phyloP scores from a whole-genome alignment of 2,113 vertebrate genomes.

The Myodes glareolus region DNA sequence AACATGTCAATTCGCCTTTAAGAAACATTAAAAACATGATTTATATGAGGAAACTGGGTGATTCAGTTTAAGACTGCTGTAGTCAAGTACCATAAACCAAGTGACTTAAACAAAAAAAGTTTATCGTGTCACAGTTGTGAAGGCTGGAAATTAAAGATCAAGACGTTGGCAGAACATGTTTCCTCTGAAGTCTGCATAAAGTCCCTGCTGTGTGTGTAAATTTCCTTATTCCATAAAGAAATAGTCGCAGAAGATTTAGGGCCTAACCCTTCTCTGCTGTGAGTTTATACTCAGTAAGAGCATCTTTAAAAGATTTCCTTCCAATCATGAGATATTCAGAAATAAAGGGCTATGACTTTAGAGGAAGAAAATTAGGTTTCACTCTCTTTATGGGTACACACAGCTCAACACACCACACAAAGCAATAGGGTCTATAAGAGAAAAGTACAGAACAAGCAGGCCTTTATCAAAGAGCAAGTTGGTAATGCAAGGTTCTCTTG shows the following conservation, averaged over 20 bases:
- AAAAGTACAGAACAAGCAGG: neutral
- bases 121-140: neutral
- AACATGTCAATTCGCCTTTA: neutral
- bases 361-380: neutral
- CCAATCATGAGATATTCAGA: neutral
- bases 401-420: neutral
- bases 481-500: neutral
- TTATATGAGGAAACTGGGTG: neutral
- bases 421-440: neutral
- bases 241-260: too few species aligned
- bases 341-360: rapidly evolving
- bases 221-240: neutral
- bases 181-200: neutral
- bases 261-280: neutral
- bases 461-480: neutral
- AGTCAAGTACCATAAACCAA: neutral
- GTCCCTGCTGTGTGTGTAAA: neutral
- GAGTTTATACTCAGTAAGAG: neutral
- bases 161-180: neutral
- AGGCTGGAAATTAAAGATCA: neutral
- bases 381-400: neutral
- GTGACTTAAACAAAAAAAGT: neutral
- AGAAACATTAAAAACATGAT: neutral
- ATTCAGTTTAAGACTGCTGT: neutral
- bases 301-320: neutral